Percentiles rank a stretch among this genome's conserved stretches.
Conservation (phyloP, 1,140 invertebrate species). For the Alviniconcha marisindica region DNA sequence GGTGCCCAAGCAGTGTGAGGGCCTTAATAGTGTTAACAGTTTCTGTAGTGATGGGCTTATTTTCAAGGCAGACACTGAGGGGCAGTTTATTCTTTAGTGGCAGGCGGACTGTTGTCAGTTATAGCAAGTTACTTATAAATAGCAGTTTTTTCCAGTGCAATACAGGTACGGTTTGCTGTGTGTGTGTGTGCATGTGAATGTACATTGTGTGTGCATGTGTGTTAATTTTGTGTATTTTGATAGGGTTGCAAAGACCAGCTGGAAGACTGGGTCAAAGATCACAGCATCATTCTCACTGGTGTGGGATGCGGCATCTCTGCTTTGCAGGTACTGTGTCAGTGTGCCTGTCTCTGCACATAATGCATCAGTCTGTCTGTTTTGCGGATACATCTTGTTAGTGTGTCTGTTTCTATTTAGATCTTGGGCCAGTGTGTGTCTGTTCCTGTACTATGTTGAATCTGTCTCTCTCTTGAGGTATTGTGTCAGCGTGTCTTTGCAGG, state of each 20-base stretch:
- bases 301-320: conserved; percentile 62
- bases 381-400: neutral
- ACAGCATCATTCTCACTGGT: conserved; percentile 62
- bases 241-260: conserved; percentile 61
- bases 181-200: no score
- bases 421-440: neutral
- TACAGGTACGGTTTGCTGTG: no score
- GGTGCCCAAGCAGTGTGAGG: no score
- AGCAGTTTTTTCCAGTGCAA: no score
- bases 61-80: no score
- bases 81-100: no score
- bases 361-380: neutral
- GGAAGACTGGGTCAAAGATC: conserved; percentile 53
- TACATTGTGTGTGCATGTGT: no score
- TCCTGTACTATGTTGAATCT: neutral
- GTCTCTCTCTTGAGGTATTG: neutral
- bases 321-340: conserved; percentile 53
- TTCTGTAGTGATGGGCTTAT: no score
- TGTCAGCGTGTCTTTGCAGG: neutral
- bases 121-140: no score
- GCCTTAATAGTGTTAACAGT: no score
- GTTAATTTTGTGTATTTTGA: neutral
- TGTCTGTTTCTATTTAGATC: no score
- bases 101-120: no score
- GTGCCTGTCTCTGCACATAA: neutral